Evolutionary conservation across 2,888 invertebrate genomes (phyloP).

Genomic region (Odiellus spinosus): DNA sequence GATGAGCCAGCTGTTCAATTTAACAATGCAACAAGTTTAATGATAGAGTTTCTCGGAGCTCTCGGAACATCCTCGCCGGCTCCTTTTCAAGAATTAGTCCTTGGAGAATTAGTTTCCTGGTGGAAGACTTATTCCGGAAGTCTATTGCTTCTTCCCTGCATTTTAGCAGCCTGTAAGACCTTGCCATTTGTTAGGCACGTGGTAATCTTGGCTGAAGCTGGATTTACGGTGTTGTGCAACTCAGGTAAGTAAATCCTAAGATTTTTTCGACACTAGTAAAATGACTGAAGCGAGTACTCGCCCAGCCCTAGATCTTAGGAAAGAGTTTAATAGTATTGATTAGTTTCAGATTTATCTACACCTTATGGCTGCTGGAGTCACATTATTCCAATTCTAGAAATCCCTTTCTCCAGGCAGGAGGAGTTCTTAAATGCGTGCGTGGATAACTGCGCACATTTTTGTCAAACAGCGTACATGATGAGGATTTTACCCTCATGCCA

Average conservation of each 20-base stretch:
- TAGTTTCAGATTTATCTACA: background rate
- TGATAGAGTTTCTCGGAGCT: background rate
- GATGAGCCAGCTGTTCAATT: too few relatives aligned
- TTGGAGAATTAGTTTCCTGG: background rate
- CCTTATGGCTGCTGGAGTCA: background rate
- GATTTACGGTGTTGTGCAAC: too few relatives aligned
- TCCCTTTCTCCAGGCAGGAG: background rate
- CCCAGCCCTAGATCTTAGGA: too few relatives aligned
- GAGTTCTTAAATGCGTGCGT: background rate
- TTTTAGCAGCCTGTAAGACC: background rate
- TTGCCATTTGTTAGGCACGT: too few relatives aligned
- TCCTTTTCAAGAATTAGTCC: background rate
- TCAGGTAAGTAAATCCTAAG: too few relatives aligned
- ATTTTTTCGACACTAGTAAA: too few relatives aligned
- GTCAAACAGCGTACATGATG: background rate
- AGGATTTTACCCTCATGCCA: background rate
- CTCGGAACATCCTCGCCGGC: background rate
- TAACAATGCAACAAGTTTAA: background rate
- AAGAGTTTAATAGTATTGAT: too few relatives aligned
- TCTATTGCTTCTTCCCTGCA: background rate
- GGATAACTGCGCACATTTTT: background rate
- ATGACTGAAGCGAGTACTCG: too few relatives aligned
- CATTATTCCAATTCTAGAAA: background rate
- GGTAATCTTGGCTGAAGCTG: too few relatives aligned
- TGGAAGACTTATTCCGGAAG: background rate